Base-by-base conservation (phyloP, 2,797 vertebrate genomes). In the Pangasius mekongensis region DNA sequence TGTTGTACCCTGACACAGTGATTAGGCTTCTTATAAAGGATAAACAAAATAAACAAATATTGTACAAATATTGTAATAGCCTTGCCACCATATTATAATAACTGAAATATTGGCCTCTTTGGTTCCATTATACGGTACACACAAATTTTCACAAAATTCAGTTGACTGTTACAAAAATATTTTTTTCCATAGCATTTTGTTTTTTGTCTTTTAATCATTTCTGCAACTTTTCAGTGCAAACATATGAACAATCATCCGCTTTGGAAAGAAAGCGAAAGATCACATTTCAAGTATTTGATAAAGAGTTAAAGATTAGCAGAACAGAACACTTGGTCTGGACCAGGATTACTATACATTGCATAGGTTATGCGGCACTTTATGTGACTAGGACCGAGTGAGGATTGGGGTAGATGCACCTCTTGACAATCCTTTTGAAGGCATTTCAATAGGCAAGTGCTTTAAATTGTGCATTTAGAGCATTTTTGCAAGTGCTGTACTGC, bases 141-240 rank as follows among this genome's bases (percentile, higher is more conserved):
- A 98, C 96, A 84, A 5, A 98, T 97, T 97, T 94, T 97, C 96
- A 98, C 96, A 97, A 97, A 97, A 96, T 96, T 97, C 95, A 95
- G 96, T 97, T 98, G 95, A 95, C 95, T 97, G 97, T 97, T 98
- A 99, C 97, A 99, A 99, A 99, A 99, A 99, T 99, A 99, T 96
- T 97, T 96, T 96, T 91, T 91, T 98, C 97, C 98, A 98, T 98
- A 97, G 97, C 98, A 98, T 96, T 97, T 66, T 97, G 91, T 92
- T 91, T 89, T 96, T 95, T 89, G 95, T 93, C 92, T 93, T 95
- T 93, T 93, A 95, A 95, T 97, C 97, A 97, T 97, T 97, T 97
- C 97, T 97, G 97, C 97, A 98, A 98, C 97, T 97, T 97, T 95
- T 99, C 98, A 99, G 98, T 99, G 98, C 98, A 99, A 99, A 99